A percentile compares a stretch with the other conserved stretches of the same genome.
Conservation (phyloP, 2,113 vertebrate species). For the Elephantulus edwardii region DNA sequence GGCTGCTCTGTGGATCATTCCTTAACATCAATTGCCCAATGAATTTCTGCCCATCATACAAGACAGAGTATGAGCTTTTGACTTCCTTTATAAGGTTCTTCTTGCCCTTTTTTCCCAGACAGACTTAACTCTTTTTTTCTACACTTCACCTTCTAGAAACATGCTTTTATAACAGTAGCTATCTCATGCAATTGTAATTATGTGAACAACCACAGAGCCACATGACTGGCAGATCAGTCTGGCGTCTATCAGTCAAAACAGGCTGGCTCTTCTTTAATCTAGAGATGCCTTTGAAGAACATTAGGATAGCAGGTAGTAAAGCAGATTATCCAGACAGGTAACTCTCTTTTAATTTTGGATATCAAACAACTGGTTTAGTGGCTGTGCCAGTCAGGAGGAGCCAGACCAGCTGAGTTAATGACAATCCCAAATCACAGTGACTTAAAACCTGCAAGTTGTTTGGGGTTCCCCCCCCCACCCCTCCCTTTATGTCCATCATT, state of each 20-base stretch:
- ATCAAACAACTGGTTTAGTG: background rate
- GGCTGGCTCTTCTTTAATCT: slow-evolving; percentile 11
- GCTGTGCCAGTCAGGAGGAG: background rate
- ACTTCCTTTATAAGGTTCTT: background rate
- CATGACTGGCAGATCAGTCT: background rate
- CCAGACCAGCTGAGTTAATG: background rate
- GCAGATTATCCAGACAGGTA: background rate
- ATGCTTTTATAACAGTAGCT: background rate
- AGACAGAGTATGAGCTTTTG: background rate
- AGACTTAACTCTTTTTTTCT: slow-evolving; percentile 2
- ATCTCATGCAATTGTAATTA: slow-evolving; percentile 32
- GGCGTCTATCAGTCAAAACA: background rate
- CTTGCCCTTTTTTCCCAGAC: background rate
- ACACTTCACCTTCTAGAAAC: background rate
- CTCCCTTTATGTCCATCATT: background rate
- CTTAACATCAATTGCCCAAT: background rate
- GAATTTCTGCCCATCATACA: background rate
- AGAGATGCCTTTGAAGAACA: slow-evolving; percentile 46
- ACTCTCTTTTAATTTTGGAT: background rate
- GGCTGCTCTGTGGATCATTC: background rate
- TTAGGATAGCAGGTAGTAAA: background rate
- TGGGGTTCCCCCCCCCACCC: no score
- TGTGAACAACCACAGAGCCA: background rate
- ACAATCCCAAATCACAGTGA: background rate
- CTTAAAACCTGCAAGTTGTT: no score